Percentiles rank a stretch among this genome's conserved stretches.
Conservation (phyloP, 2,797 vertebrate species). For the Gambusia yucatana region DNA sequence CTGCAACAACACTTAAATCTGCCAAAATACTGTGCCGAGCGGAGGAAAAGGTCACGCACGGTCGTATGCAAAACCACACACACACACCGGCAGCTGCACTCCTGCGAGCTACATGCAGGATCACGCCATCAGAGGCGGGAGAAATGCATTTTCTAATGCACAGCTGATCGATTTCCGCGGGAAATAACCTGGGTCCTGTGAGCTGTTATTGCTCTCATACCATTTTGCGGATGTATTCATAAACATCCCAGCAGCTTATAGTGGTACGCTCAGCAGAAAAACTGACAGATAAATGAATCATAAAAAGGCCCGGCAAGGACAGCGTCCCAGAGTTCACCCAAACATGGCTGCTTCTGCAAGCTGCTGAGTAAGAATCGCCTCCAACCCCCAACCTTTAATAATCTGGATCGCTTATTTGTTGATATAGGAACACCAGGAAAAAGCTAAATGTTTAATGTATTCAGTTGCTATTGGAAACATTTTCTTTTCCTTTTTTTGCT, state of each 20-base stretch:
- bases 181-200: constrained; percentile 59
- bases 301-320: constrained; percentile 34
- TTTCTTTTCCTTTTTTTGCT: constrained; percentile 42
- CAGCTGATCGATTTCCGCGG: constrained; percentile 59
- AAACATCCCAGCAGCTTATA: constrained; percentile 58
- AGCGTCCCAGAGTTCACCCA: constrained; percentile 35
- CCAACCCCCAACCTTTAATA: constrained; percentile 26
- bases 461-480: constrained; percentile 51
- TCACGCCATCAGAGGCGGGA: constrained; percentile 53
- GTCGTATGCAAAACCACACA: constrained; percentile 61
- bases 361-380: constrained; percentile 63
- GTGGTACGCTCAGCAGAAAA: constrained; percentile 64
- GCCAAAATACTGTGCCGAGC: constrained; percentile 64
- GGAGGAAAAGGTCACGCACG: constrained; percentile 63
- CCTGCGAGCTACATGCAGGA: constrained; percentile 44
- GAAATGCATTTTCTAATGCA: constrained; percentile 62
- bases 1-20: constrained; percentile 67
- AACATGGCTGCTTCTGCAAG: constrained; percentile 35
- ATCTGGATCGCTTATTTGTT: constrained; percentile 59
- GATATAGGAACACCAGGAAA: constrained; percentile 59
- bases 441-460: constrained; percentile 64
- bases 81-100: constrained; percentile 11
- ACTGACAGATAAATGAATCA: constrained; percentile 67
- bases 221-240: constrained; percentile 65
- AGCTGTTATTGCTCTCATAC: constrained; percentile 74